These are phyloP conservation scores for Microcebus murinus DNA, from an alignment of 2,113 vertebrate genomes.

Conservation along the genomic window DNA sequence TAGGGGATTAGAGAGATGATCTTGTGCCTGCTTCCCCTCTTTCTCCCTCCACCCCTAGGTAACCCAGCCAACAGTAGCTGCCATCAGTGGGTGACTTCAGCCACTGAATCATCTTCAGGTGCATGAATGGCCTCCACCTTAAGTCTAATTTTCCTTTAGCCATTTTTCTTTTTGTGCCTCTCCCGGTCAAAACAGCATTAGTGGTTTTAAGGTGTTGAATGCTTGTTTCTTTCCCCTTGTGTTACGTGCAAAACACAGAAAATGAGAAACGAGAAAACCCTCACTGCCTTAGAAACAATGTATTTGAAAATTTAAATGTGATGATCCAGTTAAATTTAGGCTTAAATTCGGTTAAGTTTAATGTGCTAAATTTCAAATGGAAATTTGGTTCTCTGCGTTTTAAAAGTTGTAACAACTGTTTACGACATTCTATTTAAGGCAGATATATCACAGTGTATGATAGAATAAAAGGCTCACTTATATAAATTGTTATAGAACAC, in stretches of 20 bases:
- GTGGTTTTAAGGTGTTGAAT: constrained; percentile 35
- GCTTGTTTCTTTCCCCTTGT: not conserved
- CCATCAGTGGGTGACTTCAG: not conserved
- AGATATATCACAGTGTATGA: not conserved
- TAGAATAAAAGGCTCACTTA: constrained; percentile 38
- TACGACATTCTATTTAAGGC: not conserved
- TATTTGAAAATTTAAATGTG: constrained; percentile 7
- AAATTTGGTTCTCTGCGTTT: constrained; percentile 55
- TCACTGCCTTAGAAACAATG: constrained; percentile 24
- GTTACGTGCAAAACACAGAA: constrained; percentile 52
- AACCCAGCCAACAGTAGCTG: not conserved
- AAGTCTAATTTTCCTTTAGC: not conserved
- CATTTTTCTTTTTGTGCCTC: constrained; percentile 21
- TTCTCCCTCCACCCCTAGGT: not conserved
- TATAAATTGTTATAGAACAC: constrained; percentile 16
- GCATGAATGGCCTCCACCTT: not conserved
- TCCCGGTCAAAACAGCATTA: constrained; percentile 18
- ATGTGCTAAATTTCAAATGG: constrained; percentile 48
- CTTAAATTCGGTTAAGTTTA: constrained; percentile 36
- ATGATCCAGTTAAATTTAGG: constrained; percentile 48
- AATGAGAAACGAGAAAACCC: constrained; percentile 23
- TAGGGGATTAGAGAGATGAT: no score
- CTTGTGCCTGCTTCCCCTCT: accelerated
- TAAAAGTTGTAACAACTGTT: constrained; percentile 9
- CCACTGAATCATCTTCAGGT: not conserved